These are phyloP conservation scores for Megaceryle alcyon DNA, from an alignment of 2,797 vertebrate genomes.

Conservation along the genomic window DNA sequence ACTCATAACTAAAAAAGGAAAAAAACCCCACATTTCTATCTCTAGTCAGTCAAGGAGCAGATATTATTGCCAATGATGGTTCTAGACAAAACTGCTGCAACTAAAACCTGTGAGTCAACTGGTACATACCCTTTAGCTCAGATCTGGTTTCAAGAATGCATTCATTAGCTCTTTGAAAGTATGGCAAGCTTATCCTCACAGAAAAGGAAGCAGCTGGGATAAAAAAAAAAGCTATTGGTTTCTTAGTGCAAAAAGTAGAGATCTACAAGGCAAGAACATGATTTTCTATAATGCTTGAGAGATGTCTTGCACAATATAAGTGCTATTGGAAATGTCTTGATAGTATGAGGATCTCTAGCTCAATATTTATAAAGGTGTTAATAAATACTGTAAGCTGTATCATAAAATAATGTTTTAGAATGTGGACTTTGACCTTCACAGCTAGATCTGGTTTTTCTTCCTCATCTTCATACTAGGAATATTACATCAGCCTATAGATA, in stretches of 20 bases:
- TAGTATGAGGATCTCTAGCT: background rate
- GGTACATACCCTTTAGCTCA: background rate
- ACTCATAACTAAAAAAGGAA: background rate
- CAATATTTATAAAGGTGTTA: background rate
- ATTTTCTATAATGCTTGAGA: background rate
- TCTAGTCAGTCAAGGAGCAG: background rate
- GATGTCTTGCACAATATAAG: background rate
- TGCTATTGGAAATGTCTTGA: background rate
- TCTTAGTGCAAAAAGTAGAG: background rate
- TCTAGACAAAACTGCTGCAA: background rate
- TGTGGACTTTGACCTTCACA: background rate
- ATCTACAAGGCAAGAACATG: background rate
- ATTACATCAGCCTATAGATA: background rate
- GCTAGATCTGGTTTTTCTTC: background rate
- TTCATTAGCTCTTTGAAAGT: background rate
- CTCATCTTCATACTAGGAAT: background rate
- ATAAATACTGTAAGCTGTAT: background rate
- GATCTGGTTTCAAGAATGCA: background rate
- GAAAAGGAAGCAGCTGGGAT: background rate
- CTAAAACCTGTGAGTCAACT: slow-evolving; percentile 13
- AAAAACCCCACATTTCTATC: background rate
- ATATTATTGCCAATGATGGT: background rate
- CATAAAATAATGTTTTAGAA: background rate
- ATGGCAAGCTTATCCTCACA: background rate
- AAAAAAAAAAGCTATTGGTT: background rate